A percentile compares a stretch with the other conserved stretches of the same genome.
phyloP scores from a whole-genome alignment of 1,140 invertebrate species.

The Triops cancriformis region DNA sequence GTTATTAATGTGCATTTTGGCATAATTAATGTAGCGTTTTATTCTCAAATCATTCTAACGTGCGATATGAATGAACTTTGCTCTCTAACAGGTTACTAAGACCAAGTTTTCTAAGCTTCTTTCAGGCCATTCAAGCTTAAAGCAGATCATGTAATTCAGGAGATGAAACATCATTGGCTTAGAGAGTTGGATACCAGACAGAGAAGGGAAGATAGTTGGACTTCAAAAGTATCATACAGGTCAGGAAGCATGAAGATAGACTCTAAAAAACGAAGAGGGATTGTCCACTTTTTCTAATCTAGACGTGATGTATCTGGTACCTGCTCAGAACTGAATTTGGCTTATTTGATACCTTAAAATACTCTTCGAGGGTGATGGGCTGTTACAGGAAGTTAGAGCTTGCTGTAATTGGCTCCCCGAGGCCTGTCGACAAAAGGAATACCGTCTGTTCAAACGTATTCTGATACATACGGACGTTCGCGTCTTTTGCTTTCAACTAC shows the following conservation, averaged over 20 bases:
- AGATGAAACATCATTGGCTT: not conserved
- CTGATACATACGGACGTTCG: not conserved
- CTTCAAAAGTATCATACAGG: too few species aligned
- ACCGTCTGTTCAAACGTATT: not conserved
- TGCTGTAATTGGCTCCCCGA: not conserved
- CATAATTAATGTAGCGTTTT: too few species aligned
- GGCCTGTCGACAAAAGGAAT: not conserved
- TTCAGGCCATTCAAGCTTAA: not conserved
- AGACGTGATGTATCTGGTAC: not conserved
- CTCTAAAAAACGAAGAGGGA: not conserved
- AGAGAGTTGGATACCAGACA: not conserved
- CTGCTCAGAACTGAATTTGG: not conserved
- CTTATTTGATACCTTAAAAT: not conserved
- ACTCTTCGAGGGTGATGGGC: not conserved
- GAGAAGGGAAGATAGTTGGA: not conserved
- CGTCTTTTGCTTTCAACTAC: not conserved
- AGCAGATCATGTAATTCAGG: not conserved
- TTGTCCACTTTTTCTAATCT: not conserved
- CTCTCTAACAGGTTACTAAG: not conserved
- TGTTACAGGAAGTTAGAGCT: not conserved
- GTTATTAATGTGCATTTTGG: too few species aligned
- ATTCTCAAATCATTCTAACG: too few species aligned
- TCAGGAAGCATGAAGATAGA: too few species aligned
- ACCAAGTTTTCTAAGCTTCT: conserved; percentile 4
- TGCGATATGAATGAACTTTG: too few species aligned